These are phyloP conservation scores for Tachina grossa DNA, from an alignment of 2,888 invertebrate species.

Conservation along the genomic window DNA sequence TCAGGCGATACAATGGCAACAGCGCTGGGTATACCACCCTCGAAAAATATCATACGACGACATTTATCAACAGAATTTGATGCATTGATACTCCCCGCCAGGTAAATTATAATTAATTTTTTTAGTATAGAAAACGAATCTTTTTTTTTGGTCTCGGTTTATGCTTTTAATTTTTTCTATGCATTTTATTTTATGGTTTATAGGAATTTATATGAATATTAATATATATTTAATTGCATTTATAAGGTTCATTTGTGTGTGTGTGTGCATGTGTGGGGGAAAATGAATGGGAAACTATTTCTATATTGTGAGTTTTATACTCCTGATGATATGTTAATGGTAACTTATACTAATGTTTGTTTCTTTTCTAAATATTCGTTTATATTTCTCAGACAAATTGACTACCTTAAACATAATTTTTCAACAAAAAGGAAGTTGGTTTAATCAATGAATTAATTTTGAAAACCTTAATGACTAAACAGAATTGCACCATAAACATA, in stretches of 20 bases:
- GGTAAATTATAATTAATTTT: conserved; percentile 84
- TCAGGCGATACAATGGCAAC: conserved; percentile 97
- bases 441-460: too few species aligned
- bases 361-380: too few species aligned
- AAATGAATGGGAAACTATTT: not conserved
- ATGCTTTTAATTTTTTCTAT: not conserved
- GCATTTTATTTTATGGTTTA: conserved; percentile 1
- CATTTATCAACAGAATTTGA: conserved; percentile 96
- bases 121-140: not conserved
- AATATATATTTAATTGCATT: not conserved
- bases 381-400: too few species aligned
- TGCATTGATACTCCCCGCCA: conserved; percentile 94
- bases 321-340: too few species aligned
- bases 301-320: not conserved
- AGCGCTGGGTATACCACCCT: conserved; percentile 94
- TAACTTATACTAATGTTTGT: too few species aligned
- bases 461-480: too few species aligned
- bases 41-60: conserved; percentile 95
- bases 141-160: conserved; percentile 13
- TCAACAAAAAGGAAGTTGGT: too few species aligned
- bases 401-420: too few species aligned
- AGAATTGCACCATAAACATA: too few species aligned
- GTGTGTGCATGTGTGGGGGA: not conserved
- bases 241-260: not conserved
- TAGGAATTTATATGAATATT: conserved; percentile 38